These are phyloP conservation scores for Hesperophylax magnus DNA, from an alignment of 1,140 invertebrate species.

Conservation along the genomic window DNA sequence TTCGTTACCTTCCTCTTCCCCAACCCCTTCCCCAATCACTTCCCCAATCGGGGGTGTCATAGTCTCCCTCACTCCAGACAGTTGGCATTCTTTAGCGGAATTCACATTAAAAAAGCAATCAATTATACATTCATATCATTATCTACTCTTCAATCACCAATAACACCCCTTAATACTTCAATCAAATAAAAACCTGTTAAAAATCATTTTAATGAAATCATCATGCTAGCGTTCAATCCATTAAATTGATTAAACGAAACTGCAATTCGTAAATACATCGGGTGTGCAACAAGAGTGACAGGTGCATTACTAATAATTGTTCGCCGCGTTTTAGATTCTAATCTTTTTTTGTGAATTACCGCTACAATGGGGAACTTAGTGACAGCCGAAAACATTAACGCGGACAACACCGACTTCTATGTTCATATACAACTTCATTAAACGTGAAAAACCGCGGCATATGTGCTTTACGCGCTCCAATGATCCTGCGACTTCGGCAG, in stretches of 20 bases:
- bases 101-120: too few relatives aligned
- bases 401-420: not conserved
- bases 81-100: too few relatives aligned
- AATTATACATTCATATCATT: too few relatives aligned
- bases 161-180: too few relatives aligned
- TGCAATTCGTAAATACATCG: not conserved
- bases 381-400: slow-evolving; percentile 31
- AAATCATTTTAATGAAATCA: too few relatives aligned
- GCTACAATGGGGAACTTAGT: slow-evolving; percentile 8
- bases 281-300: slow-evolving; percentile 15
- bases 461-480: slow-evolving; percentile 14
- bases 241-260: not conserved
- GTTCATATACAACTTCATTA: slow-evolving; percentile 36
- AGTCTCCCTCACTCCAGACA: too few relatives aligned
- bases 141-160: too few relatives aligned
- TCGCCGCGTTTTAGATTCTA: slow-evolving; percentile 24
- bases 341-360: slow-evolving; percentile 29
- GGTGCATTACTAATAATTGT: slow-evolving; percentile 18
- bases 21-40: too few relatives aligned
- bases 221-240: not conserved
- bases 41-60: too few relatives aligned
- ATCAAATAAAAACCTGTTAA: too few relatives aligned
- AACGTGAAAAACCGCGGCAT: slow-evolving; percentile 40
- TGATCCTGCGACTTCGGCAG: not conserved
- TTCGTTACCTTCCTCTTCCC: too few relatives aligned